Conservation (phyloP, 2,113 vertebrate species). For the Procavia capensis region DNA sequence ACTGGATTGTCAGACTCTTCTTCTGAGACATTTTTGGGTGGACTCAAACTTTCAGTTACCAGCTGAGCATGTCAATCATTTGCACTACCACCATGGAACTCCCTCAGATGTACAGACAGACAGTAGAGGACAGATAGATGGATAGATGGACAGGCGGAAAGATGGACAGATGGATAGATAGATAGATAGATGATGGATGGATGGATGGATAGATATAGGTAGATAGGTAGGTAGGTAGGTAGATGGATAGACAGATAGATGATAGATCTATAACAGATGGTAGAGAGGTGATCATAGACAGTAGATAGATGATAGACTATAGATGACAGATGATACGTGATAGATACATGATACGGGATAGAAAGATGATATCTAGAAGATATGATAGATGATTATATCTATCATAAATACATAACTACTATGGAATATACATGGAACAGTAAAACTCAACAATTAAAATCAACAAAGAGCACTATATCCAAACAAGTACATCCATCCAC, state of each 20-base stretch:
- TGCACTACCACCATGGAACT: background rate
- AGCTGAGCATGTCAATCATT: background rate
- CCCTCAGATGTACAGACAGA: background rate
- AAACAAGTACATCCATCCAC: background rate
- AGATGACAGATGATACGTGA: too few species aligned
- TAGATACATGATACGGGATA: too few species aligned
- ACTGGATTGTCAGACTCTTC: background rate
- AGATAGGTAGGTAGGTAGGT: too few species aligned
- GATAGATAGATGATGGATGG: too few species aligned
- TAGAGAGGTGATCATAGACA: too few species aligned
- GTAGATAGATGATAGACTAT: too few species aligned
- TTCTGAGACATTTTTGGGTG: background rate
- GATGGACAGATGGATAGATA: background rate
- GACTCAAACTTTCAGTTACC: background rate
- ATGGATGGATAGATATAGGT: too few species aligned
- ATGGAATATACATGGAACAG: background rate
- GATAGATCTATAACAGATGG: too few species aligned
- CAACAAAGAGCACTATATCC: background rate
- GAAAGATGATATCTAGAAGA: too few species aligned
- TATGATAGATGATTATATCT: too few species aligned
- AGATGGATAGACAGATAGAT: too few species aligned
- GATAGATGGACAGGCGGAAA: background rate
- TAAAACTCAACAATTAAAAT: background rate
- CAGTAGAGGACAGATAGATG: background rate
- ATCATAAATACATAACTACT: background rate